Conservation (phyloP, 2,888 invertebrate genomes). For the Lasioglossum vierecki region DNA sequence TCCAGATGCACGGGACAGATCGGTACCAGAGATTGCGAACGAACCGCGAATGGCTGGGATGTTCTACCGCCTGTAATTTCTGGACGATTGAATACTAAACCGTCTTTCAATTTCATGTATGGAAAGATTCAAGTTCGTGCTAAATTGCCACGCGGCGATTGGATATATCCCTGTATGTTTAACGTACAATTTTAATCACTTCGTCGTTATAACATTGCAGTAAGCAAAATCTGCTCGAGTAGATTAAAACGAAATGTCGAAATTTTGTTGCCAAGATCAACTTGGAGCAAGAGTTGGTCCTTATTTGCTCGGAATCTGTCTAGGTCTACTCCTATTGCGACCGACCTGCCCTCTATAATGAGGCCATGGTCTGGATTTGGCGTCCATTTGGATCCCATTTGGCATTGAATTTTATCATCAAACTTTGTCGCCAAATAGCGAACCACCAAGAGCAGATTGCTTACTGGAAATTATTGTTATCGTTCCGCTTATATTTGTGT, state of each 20-base stretch:
- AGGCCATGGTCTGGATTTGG: too few relatives aligned
- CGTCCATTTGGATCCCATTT: too few relatives aligned
- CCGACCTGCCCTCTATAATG: too few relatives aligned
- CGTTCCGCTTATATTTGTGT: neutral
- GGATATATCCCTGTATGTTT: constrained; percentile 90
- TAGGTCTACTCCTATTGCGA: too few relatives aligned
- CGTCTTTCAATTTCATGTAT: constrained; percentile 88
- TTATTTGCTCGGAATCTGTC: too few relatives aligned
- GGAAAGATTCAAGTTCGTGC: constrained; percentile 89
- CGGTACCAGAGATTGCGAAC: constrained; percentile 83
- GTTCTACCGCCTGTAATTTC: constrained; percentile 90
- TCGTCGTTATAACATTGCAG: too few relatives aligned
- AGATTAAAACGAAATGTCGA: too few relatives aligned
- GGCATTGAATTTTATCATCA: too few relatives aligned
- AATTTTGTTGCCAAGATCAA: neutral
- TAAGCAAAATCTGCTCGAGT: too few relatives aligned
- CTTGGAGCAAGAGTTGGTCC: too few relatives aligned
- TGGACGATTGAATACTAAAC: constrained; percentile 87
- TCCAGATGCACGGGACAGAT: constrained; percentile 83
- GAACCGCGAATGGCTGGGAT: constrained; percentile 84
- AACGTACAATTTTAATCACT: neutral
- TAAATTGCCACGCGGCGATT: constrained; percentile 90
- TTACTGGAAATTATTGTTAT: neutral
- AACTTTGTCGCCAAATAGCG: too few relatives aligned
- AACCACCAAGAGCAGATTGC: too few relatives aligned